These are phyloP conservation scores for Drosophila tani DNA, from an alignment of 1,140 invertebrate genomes.

Conservation along the genomic window DNA sequence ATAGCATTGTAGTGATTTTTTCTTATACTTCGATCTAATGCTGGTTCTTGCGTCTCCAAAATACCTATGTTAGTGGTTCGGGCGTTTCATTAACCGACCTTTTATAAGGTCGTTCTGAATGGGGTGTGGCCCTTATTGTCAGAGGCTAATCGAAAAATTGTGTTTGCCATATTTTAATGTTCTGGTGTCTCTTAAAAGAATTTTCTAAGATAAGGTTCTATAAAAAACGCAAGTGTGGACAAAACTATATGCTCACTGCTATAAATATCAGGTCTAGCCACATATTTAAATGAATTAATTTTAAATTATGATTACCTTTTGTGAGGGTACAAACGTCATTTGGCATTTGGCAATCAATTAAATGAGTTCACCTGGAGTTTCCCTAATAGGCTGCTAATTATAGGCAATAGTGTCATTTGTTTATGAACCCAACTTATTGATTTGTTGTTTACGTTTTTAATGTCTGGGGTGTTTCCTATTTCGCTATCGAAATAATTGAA, in stretches of 20 bases:
- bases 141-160: conserved; percentile 46
- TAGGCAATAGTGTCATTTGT: conserved; percentile 6
- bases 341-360: not conserved
- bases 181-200: conserved; percentile 1
- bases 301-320: not conserved
- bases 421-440: conserved; percentile 7
- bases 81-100: conserved; percentile 2
- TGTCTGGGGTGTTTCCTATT: conserved; percentile 7
- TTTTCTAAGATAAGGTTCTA: conserved; percentile 10
- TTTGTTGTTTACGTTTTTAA: not conserved
- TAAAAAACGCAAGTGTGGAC: conserved; percentile 1
- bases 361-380: not conserved
- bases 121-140: conserved; percentile 31
- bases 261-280: conserved; percentile 13
- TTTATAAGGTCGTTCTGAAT: conserved; percentile 31
- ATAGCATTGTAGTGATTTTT: conserved; percentile 35
- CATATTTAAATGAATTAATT: conserved; percentile 1
- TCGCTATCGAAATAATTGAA: not conserved
- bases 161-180: conserved; percentile 31
- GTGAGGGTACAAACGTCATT: not conserved
- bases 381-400: not conserved
- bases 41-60: conserved; percentile 8
- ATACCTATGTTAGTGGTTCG: conserved; percentile 12
- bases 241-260: conserved; percentile 16
- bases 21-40: not conserved